These are phyloP conservation scores for Coturnix japonica DNA, from an alignment of 2,113 vertebrate genomes.

Conservation along the genomic window DNA sequence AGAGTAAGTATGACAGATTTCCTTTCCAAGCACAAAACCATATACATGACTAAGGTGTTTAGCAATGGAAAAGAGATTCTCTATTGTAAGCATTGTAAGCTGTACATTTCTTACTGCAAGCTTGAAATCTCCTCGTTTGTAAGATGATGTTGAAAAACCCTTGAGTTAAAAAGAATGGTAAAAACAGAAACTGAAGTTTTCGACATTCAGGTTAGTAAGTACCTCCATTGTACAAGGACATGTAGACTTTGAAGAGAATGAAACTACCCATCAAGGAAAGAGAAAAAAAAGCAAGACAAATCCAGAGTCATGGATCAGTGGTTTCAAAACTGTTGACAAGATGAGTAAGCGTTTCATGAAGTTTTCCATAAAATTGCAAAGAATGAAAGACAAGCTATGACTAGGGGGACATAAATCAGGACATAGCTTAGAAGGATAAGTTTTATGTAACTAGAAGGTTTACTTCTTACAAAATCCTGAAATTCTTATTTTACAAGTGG, in stretches of 20 bases:
- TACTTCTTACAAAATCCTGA: not conserved
- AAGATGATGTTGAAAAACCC: not conserved
- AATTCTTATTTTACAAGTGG: not conserved
- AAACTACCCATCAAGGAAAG: not conserved
- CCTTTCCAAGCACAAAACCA: not conserved
- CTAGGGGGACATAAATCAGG: not conserved
- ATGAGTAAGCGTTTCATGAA: not conserved
- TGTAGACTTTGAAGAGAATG: not conserved
- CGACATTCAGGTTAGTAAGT: not conserved
- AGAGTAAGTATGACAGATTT: not conserved
- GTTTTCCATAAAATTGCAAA: not conserved
- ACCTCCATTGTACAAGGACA: not conserved
- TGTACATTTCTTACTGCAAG: not conserved
- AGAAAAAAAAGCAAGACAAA: not conserved
- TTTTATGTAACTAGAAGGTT: not conserved
- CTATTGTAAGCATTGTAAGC: fast-evolving
- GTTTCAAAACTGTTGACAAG: not conserved
- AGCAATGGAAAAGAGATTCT: not conserved
- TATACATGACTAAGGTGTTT: not conserved
- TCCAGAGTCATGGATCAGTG: not conserved
- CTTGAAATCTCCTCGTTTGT: not conserved
- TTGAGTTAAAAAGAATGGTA: not conserved
- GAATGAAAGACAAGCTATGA: not conserved
- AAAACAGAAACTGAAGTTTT: not conserved
- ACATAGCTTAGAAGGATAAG: not conserved